These are phyloP conservation scores for Stenichneumon culpator DNA, from an alignment of 2,888 invertebrate genomes.

Conservation along the genomic window DNA sequence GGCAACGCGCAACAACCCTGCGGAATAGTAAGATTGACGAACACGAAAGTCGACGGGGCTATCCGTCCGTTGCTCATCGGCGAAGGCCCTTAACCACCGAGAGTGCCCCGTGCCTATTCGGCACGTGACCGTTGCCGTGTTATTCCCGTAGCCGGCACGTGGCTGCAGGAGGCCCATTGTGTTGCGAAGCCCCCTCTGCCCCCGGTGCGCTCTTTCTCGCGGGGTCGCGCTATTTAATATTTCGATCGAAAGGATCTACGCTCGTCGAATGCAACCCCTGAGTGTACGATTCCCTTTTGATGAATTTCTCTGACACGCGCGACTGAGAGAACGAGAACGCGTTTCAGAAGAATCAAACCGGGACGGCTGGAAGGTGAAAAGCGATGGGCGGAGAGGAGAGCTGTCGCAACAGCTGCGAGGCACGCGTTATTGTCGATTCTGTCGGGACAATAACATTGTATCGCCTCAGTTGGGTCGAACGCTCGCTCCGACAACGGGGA, in stretches of 20 bases:
- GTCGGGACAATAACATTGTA: constrained; percentile 70
- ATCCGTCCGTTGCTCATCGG: constrained; percentile 67
- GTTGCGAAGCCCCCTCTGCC: constrained; percentile 52
- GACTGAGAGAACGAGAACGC: constrained; percentile 33
- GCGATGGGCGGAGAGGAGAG: constrained; percentile 51
- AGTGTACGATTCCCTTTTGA: constrained; percentile 74
- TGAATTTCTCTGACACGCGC: constrained; percentile 73
- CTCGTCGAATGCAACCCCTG: constrained; percentile 61
- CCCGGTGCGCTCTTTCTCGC: constrained; percentile 60
- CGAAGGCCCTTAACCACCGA: constrained; percentile 60
- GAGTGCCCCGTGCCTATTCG: constrained; percentile 74
- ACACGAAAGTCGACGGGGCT: constrained; percentile 10
- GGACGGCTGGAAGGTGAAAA: constrained; percentile 24
- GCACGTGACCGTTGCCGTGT: constrained; percentile 80
- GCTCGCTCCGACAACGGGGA: constrained; percentile 27
- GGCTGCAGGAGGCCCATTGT: constrained; percentile 72
- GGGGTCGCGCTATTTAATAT: constrained; percentile 78
- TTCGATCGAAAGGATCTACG: constrained; percentile 76
- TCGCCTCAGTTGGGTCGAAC: constrained; percentile 47
- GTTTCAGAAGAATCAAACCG: constrained; percentile 21
- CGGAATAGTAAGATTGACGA: not conserved
- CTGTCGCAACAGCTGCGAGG: constrained; percentile 71
- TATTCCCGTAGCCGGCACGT: constrained; percentile 80
- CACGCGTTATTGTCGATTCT: constrained; percentile 71
- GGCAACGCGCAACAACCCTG: no score